These are phyloP conservation scores for Burhinus oedicnemus DNA, from an alignment of 2,113 vertebrate genomes.

Conservation along the genomic window DNA sequence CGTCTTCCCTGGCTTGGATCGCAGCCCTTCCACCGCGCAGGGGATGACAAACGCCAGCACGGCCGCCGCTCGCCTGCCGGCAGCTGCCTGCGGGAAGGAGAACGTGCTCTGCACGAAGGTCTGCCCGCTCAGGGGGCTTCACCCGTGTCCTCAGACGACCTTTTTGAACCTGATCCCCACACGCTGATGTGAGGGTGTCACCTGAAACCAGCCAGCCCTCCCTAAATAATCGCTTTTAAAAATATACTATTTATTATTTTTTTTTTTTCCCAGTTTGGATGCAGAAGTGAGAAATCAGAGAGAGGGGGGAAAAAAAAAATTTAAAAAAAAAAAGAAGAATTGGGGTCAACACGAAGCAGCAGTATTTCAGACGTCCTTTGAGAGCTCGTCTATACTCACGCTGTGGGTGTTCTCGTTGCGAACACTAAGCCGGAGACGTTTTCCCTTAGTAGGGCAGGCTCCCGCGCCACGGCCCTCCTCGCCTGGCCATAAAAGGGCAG, in stretches of 20 bases:
- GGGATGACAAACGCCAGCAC: neutral
- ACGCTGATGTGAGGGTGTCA: rapidly evolving
- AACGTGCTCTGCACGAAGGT: rapidly evolving
- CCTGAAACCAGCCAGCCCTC: neutral
- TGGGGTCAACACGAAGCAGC: neutral
- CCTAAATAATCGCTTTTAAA: neutral
- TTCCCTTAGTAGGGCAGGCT: conserved; percentile 65
- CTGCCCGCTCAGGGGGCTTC: neutral
- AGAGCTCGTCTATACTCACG: neutral
- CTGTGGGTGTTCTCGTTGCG: conserved; percentile 53
- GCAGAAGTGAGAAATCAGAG: neutral
- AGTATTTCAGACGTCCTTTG: neutral
- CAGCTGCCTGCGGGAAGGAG: neutral
- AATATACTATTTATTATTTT: neutral
- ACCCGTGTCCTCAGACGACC: neutral
- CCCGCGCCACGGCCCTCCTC: neutral
- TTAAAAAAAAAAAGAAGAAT: neutral
- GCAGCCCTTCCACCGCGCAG: neutral
- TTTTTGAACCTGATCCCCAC: neutral
- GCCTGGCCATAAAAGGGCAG: conserved; percentile 58
- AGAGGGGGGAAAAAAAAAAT: rapidly evolving
- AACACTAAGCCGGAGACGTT: neutral
- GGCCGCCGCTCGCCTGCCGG: neutral
- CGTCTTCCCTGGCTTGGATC: neutral
- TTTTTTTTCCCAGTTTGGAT: neutral